Conservation (phyloP, 1,140 invertebrate species). For the Spodoptera litura region DNA sequence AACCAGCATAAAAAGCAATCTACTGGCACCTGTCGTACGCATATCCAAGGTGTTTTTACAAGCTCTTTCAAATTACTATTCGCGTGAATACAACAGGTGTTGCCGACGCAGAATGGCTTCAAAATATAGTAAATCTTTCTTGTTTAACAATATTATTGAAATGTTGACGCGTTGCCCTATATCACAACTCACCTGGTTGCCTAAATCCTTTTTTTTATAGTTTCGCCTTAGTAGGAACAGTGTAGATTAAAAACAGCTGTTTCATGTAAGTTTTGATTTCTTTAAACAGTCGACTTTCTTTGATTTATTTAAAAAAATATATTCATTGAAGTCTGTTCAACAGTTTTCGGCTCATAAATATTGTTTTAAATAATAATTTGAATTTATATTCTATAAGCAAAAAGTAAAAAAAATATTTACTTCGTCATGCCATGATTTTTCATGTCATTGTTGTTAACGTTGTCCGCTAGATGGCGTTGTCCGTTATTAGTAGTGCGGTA, state of each 20-base stretch:
- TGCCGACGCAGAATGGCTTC: slow-evolving; percentile 14
- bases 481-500: neutral
- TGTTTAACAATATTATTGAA: neutral
- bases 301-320: too few species aligned
- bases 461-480: slow-evolving; percentile 18
- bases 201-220: neutral
- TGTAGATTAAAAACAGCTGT: neutral
- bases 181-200: neutral
- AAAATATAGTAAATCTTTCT: slow-evolving; percentile 9
- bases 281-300: too few species aligned
- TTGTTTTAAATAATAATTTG: too few species aligned
- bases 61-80: neutral
- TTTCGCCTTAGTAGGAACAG: neutral
- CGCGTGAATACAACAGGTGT: slow-evolving; percentile 11
- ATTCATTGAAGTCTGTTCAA: too few species aligned
- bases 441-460: neutral
- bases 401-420: too few species aligned
- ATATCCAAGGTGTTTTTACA: slow-evolving; percentile 7
- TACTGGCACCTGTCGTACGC: slow-evolving; percentile 3
- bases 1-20: neutral
- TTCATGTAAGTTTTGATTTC: too few species aligned
- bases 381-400: too few species aligned
- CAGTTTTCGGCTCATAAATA: too few species aligned
- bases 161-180: neutral
- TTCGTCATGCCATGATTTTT: neutral